Percentiles rank a stretch among this genome's conserved stretches.
phyloP scores from a whole-genome alignment of 2,113 vertebrate species.

The Protomyctophum bolini region DNA sequence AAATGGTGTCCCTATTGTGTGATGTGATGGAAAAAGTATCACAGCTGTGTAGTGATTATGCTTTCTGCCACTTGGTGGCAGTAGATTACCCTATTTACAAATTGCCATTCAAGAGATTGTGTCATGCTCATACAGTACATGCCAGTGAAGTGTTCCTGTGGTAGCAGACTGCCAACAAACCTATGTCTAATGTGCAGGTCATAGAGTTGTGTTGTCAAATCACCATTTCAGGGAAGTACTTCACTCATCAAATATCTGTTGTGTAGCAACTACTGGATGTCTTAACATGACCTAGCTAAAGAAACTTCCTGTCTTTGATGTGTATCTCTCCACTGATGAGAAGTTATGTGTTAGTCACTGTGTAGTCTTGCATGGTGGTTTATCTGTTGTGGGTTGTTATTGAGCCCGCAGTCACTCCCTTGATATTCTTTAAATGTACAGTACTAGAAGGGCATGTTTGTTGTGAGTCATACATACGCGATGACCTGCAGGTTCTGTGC shows the following conservation, averaged over 20 bases:
- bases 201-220: constrained; percentile 18
- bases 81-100: constrained; percentile 31
- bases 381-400: constrained; percentile 8
- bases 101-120: background rate
- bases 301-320: background rate
- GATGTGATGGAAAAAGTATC: too few relatives aligned
- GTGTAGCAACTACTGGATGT: background rate
- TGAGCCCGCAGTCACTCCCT: background rate
- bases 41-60: constrained; percentile 7
- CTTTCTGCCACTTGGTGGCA: constrained; percentile 66
- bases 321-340: background rate
- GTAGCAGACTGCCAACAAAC: too few relatives aligned
- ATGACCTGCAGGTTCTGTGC: constrained; percentile 33
- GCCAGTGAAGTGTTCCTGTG: too few relatives aligned
- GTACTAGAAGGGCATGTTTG: constrained; percentile 16
- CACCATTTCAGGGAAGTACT: constrained; percentile 28
- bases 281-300: background rate
- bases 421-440: constrained; percentile 23
- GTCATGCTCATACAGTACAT: too few relatives aligned
- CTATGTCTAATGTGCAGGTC: background rate
- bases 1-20: background rate
- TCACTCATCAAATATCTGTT: constrained; percentile 11
- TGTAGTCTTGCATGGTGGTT: constrained; percentile 8
- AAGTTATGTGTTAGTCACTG: constrained; percentile 15
- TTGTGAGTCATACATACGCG: constrained; percentile 37